Conservation (phyloP, 2,113 vertebrate genomes). For the Centropus unirufus region DNA sequence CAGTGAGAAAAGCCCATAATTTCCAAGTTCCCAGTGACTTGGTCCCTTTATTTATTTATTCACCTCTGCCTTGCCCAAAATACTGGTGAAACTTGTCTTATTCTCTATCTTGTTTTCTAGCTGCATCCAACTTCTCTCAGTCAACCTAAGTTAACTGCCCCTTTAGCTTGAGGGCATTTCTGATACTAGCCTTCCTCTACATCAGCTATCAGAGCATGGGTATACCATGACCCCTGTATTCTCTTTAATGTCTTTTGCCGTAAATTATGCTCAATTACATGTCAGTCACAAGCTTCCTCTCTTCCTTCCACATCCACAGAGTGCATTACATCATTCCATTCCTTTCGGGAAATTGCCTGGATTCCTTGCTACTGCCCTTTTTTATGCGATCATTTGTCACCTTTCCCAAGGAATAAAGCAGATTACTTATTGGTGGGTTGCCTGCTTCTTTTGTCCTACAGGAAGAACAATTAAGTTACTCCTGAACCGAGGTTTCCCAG, state of each 20-base stretch:
- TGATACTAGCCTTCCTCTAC: not conserved
- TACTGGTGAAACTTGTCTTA: not conserved
- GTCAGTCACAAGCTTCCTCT: not conserved
- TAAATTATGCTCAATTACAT: not conserved
- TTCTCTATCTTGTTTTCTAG: not conserved
- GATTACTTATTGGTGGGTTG: conserved; percentile 34
- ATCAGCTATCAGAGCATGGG: not conserved
- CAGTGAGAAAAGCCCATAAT: not conserved
- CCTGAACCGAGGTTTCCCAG: conserved; percentile 44
- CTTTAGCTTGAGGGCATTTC: not conserved
- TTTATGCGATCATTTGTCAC: not conserved
- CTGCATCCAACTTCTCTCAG: not conserved
- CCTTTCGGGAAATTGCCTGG: not conserved
- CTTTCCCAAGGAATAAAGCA: not conserved
- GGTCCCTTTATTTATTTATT: not conserved
- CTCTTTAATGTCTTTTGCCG: not conserved
- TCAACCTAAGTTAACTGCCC: not conserved
- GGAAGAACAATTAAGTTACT: conserved; percentile 42
- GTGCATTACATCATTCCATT: not conserved
- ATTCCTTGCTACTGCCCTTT: not conserved
- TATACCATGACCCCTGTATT: not conserved
- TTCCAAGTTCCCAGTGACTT: not conserved
- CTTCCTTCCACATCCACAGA: not conserved
- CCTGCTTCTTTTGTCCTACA: conserved; percentile 18
- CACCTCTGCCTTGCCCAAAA: not conserved